Conservation (phyloP, 1,140 invertebrate genomes). For the Rhopalosiphum padi region DNA sequence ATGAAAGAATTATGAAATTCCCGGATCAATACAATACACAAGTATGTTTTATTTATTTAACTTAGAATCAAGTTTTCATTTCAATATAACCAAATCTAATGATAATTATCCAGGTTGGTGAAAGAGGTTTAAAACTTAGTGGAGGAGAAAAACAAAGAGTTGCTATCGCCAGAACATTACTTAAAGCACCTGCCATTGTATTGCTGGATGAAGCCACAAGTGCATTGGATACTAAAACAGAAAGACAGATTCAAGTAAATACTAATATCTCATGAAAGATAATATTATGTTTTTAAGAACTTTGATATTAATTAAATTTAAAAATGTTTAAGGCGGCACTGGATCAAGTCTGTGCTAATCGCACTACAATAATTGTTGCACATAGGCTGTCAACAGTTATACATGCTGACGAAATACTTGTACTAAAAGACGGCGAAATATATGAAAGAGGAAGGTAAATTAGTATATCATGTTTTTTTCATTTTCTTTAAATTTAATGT, state of each 20-base stretch:
- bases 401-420: constrained; percentile 91
- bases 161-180: constrained; percentile 87
- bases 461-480: background rate
- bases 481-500: background rate
- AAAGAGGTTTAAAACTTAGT: constrained; percentile 79
- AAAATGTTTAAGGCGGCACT: constrained; percentile 71
- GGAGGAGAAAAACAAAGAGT: constrained; percentile 95
- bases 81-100: background rate
- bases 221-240: constrained; percentile 83
- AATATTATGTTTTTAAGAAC: background rate
- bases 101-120: constrained; percentile 71
- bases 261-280: background rate
- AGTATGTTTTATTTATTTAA: constrained; percentile 65
- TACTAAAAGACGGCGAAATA: constrained; percentile 87
- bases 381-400: constrained; percentile 93
- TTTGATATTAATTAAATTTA: constrained; percentile 32
- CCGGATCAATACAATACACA: constrained; percentile 79
- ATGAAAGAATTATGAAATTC: constrained; percentile 88
- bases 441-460: constrained; percentile 85
- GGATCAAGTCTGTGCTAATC: constrained; percentile 77
- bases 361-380: constrained; percentile 91
- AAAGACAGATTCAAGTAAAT: constrained; percentile 78
- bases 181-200: constrained; percentile 87
- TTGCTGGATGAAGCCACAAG: constrained; percentile 91
- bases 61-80: background rate